Percentiles rank a stretch among this genome's conserved stretches.
phyloP scores from a whole-genome alignment of 64 coral and sea anemone genomes.

The Montipora efflorescens region DNA sequence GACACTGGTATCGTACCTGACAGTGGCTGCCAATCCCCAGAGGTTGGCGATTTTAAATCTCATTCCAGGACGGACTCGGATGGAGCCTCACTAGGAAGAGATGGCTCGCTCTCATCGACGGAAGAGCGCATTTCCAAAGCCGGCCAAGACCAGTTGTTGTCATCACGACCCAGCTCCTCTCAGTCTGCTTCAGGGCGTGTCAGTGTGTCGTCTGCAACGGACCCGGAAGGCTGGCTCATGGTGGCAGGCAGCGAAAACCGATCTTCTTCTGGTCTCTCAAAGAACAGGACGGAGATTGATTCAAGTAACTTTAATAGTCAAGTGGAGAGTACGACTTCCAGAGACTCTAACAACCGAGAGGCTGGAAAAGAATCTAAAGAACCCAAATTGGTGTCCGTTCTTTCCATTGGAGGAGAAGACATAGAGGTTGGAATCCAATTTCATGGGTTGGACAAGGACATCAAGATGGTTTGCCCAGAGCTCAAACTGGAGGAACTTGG shows the following conservation, averaged over 20 bases:
- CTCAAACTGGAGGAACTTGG: constrained; percentile 73
- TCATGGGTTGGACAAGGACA: constrained; percentile 70
- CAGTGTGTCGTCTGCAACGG: constrained; percentile 56
- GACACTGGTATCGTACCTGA: constrained; percentile 85
- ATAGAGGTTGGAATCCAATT: constrained; percentile 83
- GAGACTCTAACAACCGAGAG: constrained; percentile 43
- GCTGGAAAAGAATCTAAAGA: constrained; percentile 10
- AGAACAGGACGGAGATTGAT: constrained; percentile 72
- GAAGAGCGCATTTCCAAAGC: constrained; percentile 41
- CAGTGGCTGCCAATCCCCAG: constrained; percentile 46
- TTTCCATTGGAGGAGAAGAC: constrained; percentile 69
- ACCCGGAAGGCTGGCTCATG: constrained; percentile 73
- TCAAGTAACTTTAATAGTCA: constrained; percentile 71
- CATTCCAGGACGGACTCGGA: constrained; percentile 11
- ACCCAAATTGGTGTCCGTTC: constrained; percentile 66
- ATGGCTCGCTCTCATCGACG: not conserved
- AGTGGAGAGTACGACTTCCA: constrained; percentile 57
- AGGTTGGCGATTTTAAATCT: constrained; percentile 8
- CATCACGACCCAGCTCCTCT: constrained; percentile 17
- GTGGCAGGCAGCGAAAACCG: constrained; percentile 32
- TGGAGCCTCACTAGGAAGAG: not conserved
- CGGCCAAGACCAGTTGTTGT: constrained; percentile 30
- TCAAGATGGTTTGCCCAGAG: constrained; percentile 75
- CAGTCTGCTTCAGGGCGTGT: constrained; percentile 24
- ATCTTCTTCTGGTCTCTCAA: not conserved